phyloP scores from a whole-genome alignment of 2,888 invertebrate species.

The Rhopalosiphum nymphaeae region DNA sequence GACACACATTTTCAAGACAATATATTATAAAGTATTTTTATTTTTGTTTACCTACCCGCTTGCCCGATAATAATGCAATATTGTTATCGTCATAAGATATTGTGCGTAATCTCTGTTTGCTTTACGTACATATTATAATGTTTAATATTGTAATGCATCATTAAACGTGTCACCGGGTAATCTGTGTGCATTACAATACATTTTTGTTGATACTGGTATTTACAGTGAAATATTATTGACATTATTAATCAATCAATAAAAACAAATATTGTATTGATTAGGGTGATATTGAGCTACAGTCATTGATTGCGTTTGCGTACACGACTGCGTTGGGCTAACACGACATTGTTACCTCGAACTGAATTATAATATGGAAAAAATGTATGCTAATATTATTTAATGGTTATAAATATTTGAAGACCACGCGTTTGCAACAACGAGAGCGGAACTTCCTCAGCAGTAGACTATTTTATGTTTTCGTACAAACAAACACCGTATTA shows the following conservation, averaged over 20 bases:
- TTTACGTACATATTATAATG: background rate
- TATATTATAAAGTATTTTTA: background rate
- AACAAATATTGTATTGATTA: slow-evolving; percentile 14
- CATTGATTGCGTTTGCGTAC: background rate
- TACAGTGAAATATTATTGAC: background rate
- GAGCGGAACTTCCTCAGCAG: background rate
- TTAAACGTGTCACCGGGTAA: background rate
- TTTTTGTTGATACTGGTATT: background rate
- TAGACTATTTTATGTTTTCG: background rate
- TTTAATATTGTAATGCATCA: background rate
- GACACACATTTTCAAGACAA: background rate
- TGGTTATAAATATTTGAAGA: background rate
- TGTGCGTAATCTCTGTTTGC: background rate
- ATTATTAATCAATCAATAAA: background rate
- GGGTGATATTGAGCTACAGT: background rate
- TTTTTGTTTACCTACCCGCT: background rate
- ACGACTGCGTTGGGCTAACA: background rate
- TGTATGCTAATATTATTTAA: slow-evolving; percentile 5
- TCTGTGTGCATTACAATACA: background rate
- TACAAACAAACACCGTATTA: too few relatives aligned
- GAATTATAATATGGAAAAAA: background rate
- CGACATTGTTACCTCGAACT: background rate
- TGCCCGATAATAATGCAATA: background rate
- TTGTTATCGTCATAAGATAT: background rate
- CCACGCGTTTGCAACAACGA: background rate